These are phyloP conservation scores for Gephyroberyx darwinii DNA, from an alignment of 2,797 vertebrate species.

Conservation along the genomic window DNA sequence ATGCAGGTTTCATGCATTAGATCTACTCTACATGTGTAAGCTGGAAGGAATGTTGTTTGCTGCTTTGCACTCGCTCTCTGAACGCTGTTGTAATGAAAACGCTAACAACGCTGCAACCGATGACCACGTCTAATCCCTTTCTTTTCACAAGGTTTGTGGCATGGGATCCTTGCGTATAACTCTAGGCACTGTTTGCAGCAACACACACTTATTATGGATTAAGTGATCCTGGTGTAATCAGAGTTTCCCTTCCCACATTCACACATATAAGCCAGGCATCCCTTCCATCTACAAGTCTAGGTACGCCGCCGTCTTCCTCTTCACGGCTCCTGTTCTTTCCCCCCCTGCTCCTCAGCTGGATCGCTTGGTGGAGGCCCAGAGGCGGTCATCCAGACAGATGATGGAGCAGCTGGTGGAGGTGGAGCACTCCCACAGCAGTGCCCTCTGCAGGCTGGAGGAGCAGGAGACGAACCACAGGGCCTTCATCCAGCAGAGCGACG, in stretches of 20 bases:
- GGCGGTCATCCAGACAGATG: conserved; percentile 83
- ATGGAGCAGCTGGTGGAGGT: conserved; percentile 86
- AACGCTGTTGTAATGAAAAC: too few species aligned
- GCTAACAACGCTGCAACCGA: too few species aligned
- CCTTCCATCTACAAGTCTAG: background rate
- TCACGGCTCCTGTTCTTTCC: conserved; percentile 17
- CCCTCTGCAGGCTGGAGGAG: conserved; percentile 84
- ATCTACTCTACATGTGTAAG: background rate
- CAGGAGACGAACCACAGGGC: conserved; percentile 87
- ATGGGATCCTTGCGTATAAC: too few species aligned
- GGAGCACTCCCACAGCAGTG: conserved; percentile 84
- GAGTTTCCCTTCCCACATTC: background rate
- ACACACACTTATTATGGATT: background rate
- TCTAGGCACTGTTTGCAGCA: background rate
- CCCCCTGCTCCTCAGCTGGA: conserved; percentile 79
- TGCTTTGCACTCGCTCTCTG: too few species aligned
- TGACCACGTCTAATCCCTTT: too few species aligned
- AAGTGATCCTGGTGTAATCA: background rate
- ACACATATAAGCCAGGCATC: background rate
- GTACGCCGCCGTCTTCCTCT: background rate
- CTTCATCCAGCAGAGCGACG: conserved; percentile 86
- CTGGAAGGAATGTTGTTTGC: background rate
- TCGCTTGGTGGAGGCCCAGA: conserved; percentile 85
- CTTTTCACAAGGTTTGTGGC: too few species aligned
- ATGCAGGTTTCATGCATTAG: too few species aligned